Evolutionary conservation across 2,888 invertebrate genomes (phyloP), one percentile per base, ranked within the genome.

Genomic region (Chrysodeixis includens): DNA sequence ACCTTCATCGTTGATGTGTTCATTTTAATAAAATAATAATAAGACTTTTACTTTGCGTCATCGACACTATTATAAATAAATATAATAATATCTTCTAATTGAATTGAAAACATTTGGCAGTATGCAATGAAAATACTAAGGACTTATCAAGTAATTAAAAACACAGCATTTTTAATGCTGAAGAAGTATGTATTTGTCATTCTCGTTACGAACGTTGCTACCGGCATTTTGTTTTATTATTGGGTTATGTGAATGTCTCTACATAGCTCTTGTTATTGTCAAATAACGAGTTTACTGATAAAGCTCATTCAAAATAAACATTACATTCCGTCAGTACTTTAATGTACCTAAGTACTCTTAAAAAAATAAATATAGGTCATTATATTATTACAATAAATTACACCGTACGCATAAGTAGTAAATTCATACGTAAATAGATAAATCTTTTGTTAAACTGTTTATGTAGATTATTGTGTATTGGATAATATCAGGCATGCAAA

Each of bases 1-100:
- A 62, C 61, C 66, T 73, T 73, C 52, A 26, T 49, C 52, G 16
- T 9, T 35, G 40, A 51, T 32, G 51, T 30, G 59, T 40, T 26
- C 30, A 56, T 49, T 12, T 62, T 61, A 16, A 59, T 59, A 20
- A 16, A 35, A 12, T 18, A 46, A 18, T 14, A 16, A 8, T 18
- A 46, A 44, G n/a, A 44, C n/a, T 44, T n/a, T 44, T 35, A 35
- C 14, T 14, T 14, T 3, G 3, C 12, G 35, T n/a, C 35, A 35
- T 14, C 14, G 14, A 12, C 35, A 4, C 3, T 12, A 30, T 30
- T 9, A 30, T 6, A 30, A 30, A n/a, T n/a, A n/a, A n/a, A n/a
- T n/a, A 30, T 30, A 6, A 3, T 30, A 9, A 30, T 30, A 30
- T 30, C 30, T 30, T 35, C 12, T 35, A 35, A 35, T 35, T 12